Base-by-base conservation (phyloP, 64 coral and sea anemone genomes). In the Pocillopora verrucosa region DNA sequence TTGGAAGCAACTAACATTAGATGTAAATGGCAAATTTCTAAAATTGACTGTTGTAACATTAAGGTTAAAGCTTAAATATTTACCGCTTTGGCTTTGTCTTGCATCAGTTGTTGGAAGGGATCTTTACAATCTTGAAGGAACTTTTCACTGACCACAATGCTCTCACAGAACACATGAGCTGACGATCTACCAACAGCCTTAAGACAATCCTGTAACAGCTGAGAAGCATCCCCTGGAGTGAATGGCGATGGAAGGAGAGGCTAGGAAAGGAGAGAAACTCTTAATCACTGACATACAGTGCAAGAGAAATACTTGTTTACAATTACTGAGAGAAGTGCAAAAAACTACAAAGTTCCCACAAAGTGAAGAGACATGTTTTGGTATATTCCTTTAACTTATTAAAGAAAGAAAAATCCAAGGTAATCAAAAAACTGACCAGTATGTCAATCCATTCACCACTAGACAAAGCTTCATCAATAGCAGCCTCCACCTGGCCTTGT, bases 31-130 rank as follows among this genome's bases (percentile, higher is more conserved):
- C n/a, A n/a, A n/a, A n/a, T n/a, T n/a, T n/a, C n/a, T n/a, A n/a
- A n/a, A n/a, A n/a, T n/a, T n/a, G n/a, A n/a, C 6, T 45, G 41
- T 45, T 3, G 41, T 45, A 45, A 45, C 6, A 7, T 69, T 22
- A 69, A 90, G 60, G n/a, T n/a, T 59, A 16, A 20, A 61, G 58
- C 1, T 56, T 30, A n/a, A 26, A 19, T 9, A 72, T 60, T 59
- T 16, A 99, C 97, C 93, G 90, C 90, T 74, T 95, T 89, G 25
- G 97, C 97, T 35, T 99, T 99, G 19, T 86, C 83, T 72, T 95
- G 91, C 97, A 99, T 99, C 19, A 93, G 62, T 70, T 95, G 65
- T 74, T 95, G 91, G 93, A 99, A 99, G 64, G 89, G 88, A 56
- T 78, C 91, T 80, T 73, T 88, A 61, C 97, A 99, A 5, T 86